Conservation (phyloP, 1,140 invertebrate species). For the Musca vetustissima region DNA sequence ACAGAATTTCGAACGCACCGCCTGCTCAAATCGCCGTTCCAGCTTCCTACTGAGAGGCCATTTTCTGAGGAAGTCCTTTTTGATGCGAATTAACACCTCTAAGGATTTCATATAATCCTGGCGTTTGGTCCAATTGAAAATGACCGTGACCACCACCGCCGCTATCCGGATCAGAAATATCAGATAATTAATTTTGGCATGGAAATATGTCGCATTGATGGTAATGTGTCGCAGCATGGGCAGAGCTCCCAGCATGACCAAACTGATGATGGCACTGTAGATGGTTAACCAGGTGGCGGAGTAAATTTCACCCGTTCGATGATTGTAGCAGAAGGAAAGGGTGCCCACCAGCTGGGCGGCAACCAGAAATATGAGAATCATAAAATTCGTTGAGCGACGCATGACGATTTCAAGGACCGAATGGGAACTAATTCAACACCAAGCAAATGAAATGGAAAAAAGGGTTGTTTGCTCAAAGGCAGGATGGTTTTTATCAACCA, state of each 20-base stretch:
- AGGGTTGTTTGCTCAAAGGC: too few species aligned
- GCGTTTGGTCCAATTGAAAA: neutral
- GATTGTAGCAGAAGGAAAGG: neutral
- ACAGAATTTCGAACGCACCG: neutral
- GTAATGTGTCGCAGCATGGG: neutral
- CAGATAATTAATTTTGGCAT: neutral
- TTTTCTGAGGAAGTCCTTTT: neutral
- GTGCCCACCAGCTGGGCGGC: neutral
- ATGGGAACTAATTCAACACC: neutral
- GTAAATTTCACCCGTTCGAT: neutral
- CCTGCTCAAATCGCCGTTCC: neutral
- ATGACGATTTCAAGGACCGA: neutral
- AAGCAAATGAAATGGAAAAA: neutral
- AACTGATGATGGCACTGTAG: neutral
- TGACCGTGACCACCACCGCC: neutral
- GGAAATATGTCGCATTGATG: too few species aligned
- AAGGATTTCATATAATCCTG: constrained; percentile 1
- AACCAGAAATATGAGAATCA: neutral
- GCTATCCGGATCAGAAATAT: neutral
- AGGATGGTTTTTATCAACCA: neutral
- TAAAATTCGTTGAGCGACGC: neutral
- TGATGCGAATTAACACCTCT: neutral
- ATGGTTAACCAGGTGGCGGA: neutral
- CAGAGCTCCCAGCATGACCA: neutral
- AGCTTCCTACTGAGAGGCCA: neutral